Base-by-base conservation (phyloP, 2,797 vertebrate species). In the Salmo trutta region DNA sequence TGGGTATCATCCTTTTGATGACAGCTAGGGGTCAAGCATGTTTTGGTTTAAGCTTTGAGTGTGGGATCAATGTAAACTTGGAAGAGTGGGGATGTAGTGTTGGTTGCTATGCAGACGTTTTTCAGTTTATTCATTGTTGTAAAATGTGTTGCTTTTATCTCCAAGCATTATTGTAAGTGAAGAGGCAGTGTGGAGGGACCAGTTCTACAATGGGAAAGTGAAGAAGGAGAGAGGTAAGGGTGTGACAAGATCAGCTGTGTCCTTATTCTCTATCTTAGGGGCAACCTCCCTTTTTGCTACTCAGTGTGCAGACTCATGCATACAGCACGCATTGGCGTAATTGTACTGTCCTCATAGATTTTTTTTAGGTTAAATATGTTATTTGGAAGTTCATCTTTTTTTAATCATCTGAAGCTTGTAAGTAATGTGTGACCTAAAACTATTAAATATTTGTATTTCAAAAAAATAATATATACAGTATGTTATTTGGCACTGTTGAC, bases 161-260 rank as follows among this genome's bases (percentile, higher is more conserved):
- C 85, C 56, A 82, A 96, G 96, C 83, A 88, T 97, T 2, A 89
- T 95, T 85, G 89, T 96, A n/a, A 96, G 95, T 78, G 92, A 96
- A 21, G 95, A 96, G 85, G 90, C 86, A 0, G 93, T 96, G 19
- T 89, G 91, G 90, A 94, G 95, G 85, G 96, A 96, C 85, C 94
- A 86, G 64, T 96, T 97, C 91, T 96, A 97, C 88, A 91, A 92
- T 62, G 95, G 95, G 75, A 92, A 91, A 72, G 19, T 94, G 79
- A 91, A 81, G 75, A 95, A 90, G 77, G 96, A 96, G 89, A 91
- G 93, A 94, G 95, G 95, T 96, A 27, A 24, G n/a, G 21, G 3
- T 12, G 2, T 17, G 5, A 5, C n/a, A 21, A 21, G 17, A 6
- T 59, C 5, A 59, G 41, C 19, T 56, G 17, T 56, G 53, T 56